Evolutionary conservation across 1,140 invertebrate genomes (phyloP), one percentile per base, ranked within the genome.

Genomic region (Drosophila subobscura): DNA sequence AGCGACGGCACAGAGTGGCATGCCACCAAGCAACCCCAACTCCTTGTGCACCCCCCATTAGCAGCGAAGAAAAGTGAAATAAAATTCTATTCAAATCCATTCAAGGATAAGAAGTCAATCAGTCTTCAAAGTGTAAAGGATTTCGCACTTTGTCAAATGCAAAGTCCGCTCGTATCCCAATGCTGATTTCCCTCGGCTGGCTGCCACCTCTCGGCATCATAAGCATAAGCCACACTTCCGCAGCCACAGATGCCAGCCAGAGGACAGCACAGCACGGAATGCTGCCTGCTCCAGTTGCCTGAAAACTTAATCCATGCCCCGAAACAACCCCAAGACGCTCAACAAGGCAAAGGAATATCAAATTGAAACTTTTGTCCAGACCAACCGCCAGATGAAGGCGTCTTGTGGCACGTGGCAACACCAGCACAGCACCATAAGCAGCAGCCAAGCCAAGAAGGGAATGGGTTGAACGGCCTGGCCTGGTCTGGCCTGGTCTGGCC

Each of bases 41-140:
- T n/a, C 40, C 16, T 6, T n/a, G 42, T 23, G 40, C 61, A 58
- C 60, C 61, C 71, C 45, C 41, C 64, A 67, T 67, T 75, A 60
- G 68, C 65, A 23, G 22, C 5, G 14, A 49, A 58, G 58, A 49
- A 52, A 77, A 83, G 59, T 64, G 57, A 79, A 85, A 72, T 72
- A 83, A 63, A 71, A 88, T 88, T 89, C 79, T 74, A 89, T 88
- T 89, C 73, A 84, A 89, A 89, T 88, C 77, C 73, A 74, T 88
- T 89, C 84, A 84, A 88, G 75, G 75, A 88, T 88, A 88, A 88
- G 84, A 88, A 88, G 84, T 88, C 84, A 88, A 88, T 88, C 84
- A 88, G 84, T 77, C 84, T 88, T 89, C 79, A 88, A 88, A 89
- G 84, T 89, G 84, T 74, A 67, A 89, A 88, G 84, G 84, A 88